These are phyloP conservation scores for Echinometra lucunter DNA, from an alignment of 53 echinoderm and acorn worm species.

Conservation along the genomic window DNA sequence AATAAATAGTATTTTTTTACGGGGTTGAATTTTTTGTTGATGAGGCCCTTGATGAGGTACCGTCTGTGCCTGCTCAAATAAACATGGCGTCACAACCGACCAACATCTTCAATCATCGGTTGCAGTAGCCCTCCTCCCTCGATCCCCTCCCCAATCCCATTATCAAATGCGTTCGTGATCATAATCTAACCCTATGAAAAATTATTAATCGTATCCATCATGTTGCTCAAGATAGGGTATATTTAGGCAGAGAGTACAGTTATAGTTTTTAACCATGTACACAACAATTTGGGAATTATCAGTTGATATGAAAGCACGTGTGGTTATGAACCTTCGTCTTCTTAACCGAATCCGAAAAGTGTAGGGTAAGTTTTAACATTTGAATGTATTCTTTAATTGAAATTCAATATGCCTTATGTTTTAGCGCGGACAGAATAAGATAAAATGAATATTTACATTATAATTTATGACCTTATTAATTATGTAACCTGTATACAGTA, in stretches of 20 bases:
- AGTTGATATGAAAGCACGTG: not conserved
- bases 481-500: not conserved
- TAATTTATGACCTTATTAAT: not conserved
- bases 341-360: not conserved
- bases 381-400: not conserved
- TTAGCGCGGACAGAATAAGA: not conserved
- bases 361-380: not conserved
- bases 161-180: constrained; percentile 27
- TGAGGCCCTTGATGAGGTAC: constrained; percentile 45
- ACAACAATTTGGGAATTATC: not conserved
- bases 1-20: constrained; percentile 20
- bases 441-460: not conserved
- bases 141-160: not conserved
- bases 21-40: constrained; percentile 10
- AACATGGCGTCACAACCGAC: constrained; percentile 51
- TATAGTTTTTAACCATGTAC: not conserved
- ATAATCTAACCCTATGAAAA: constrained; percentile 9
- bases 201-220: constrained; percentile 42
- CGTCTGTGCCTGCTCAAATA: constrained; percentile 55
- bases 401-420: not conserved
- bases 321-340: not conserved
- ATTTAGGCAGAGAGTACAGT: not conserved
- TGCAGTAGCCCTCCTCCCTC: not conserved
- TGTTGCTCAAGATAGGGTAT: not conserved
- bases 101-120: constrained; percentile 55